Evolutionary conservation across 2,888 invertebrate species (phyloP), one percentile per base, ranked within the genome.

Genomic region (Ophioninae sp.): DNA sequence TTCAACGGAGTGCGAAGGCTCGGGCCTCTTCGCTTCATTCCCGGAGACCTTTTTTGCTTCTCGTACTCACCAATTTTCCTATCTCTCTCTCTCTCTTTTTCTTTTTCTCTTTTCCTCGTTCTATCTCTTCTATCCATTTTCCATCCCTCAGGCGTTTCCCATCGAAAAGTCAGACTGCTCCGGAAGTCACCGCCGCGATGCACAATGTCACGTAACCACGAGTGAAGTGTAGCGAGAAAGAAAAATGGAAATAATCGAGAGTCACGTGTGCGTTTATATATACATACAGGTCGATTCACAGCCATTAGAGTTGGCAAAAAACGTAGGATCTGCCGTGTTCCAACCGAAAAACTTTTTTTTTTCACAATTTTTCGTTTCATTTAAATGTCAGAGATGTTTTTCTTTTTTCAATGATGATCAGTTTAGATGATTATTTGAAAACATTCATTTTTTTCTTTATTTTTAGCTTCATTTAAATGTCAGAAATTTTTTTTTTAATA

Each of bases 181-280:
- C 65, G 65, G 50, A 50, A 20, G 44, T 39, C 57, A 59, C 10
- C 76, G 70, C 65, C 70, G 56, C 81, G 78, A 83, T 85, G 86
- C 87, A 82, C 87, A 85, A 85, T 87, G 88, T 89, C 89, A 86
- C 88, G 85, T 88, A 88, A 88, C 89, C 88, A 81, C 88, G 86
- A 83, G 85, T 73, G 75, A 85, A 87, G 86, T 86, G 85, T 87
- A 88, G 88, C 88, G 86, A 86, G 86, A 86, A 85, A 85, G 68
- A 81, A 76, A 81, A 76, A 81, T 76, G 65, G 37, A 76, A 77
- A 77, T 59, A 72, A 81, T 65, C 65, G 65, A 70, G 65, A 44
- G n/a, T 57, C 56, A 37, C 64, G 61, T 50, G 65, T 73, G 56
- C 30, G 39, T 39, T 57, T 41, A 20, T 20, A 57, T 20, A 56